Evolutionary conservation across 2,888 invertebrate genomes (phyloP).

Genomic region (Hypsopygia costalis): DNA sequence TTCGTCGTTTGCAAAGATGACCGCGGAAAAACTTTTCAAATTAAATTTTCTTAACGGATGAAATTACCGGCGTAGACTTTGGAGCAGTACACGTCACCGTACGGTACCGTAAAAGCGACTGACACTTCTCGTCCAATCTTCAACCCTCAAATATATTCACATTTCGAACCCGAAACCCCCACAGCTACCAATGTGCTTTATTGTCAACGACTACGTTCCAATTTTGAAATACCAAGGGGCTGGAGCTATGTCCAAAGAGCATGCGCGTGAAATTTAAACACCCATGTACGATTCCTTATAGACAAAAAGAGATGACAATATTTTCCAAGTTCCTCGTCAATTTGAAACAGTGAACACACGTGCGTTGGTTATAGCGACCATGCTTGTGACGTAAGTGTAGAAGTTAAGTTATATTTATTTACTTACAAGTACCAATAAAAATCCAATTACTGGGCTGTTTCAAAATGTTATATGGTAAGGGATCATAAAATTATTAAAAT

Average conservation of each 20-base stretch:
- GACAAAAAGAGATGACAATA: slow-evolving; percentile 30
- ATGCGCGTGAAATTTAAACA: slow-evolving; percentile 51
- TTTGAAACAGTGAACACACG: slow-evolving; percentile 29
- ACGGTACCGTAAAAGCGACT: slow-evolving; percentile 37
- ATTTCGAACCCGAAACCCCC: slow-evolving; percentile 23
- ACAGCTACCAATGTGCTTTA: slow-evolving; percentile 30
- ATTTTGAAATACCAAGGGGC: slow-evolving; percentile 34
- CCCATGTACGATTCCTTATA: slow-evolving; percentile 13
- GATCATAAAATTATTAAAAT: too few relatives aligned
- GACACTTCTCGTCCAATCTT: slow-evolving; percentile 35
- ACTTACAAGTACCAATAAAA: too few relatives aligned
- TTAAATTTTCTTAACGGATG: slow-evolving; percentile 4
- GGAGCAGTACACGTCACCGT: slow-evolving; percentile 20
- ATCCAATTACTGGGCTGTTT: too few relatives aligned
- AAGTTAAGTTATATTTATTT: too few relatives aligned
- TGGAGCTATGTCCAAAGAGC: slow-evolving; percentile 34
- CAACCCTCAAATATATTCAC: slow-evolving; percentile 26
- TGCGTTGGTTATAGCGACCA: slow-evolving; percentile 20
- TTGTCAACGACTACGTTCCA: slow-evolving; percentile 29
- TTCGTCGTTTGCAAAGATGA: too few relatives aligned
- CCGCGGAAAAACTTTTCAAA: slow-evolving; percentile 16
- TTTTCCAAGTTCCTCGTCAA: slow-evolving; percentile 25
- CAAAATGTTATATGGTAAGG: too few relatives aligned
- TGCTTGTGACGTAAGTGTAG: slow-evolving; percentile 15
- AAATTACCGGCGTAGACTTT: neutral